A percentile compares a stretch with the other conserved stretches of the same genome.
Evolutionary conservation across 2,888 invertebrate genomes (phyloP).

Genomic region (Carpatolechia fugitivella): DNA sequence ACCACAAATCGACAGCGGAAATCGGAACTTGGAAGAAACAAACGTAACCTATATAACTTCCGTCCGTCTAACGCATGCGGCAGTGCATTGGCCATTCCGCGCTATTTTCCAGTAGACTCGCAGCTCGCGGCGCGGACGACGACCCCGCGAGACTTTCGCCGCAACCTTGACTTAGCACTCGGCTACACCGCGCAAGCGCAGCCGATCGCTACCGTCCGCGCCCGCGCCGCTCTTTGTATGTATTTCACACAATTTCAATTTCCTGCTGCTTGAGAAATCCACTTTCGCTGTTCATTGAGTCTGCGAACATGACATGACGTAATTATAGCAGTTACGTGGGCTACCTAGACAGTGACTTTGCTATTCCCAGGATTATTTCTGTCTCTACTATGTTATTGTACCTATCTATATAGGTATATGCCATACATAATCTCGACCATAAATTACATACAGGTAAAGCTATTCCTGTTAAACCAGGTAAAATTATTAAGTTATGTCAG

Average conservation of each 20-base stretch:
- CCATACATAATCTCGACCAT: no score
- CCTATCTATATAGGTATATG: no score
- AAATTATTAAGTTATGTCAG: no score
- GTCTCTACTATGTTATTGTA: neutral
- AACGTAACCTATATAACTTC: conserved; percentile 3
- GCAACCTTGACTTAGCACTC: conserved; percentile 66
- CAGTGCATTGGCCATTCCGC: conserved; percentile 17
- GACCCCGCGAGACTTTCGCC: conserved; percentile 70
- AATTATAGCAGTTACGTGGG: conserved; percentile 18
- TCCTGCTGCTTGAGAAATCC: conserved; percentile 65
- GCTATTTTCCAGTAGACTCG: conserved; percentile 37
- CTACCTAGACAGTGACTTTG: conserved; percentile 15
- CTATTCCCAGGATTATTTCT: neutral
- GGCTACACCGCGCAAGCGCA: conserved; percentile 12
- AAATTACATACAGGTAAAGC: no score
- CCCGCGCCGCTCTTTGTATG: conserved; percentile 24
- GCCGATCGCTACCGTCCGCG: conserved; percentile 39
- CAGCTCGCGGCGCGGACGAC: conserved; percentile 43
- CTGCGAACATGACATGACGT: conserved; percentile 20
- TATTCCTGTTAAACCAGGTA: no score
- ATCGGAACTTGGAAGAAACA: conserved; percentile 6
- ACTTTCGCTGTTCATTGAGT: conserved; percentile 62
- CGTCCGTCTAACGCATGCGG: conserved; percentile 21
- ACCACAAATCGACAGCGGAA: neutral
- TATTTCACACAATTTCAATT: conserved; percentile 52